Conservation (phyloP, 1,140 invertebrate genomes). For the Globodera rostochiensis region DNA sequence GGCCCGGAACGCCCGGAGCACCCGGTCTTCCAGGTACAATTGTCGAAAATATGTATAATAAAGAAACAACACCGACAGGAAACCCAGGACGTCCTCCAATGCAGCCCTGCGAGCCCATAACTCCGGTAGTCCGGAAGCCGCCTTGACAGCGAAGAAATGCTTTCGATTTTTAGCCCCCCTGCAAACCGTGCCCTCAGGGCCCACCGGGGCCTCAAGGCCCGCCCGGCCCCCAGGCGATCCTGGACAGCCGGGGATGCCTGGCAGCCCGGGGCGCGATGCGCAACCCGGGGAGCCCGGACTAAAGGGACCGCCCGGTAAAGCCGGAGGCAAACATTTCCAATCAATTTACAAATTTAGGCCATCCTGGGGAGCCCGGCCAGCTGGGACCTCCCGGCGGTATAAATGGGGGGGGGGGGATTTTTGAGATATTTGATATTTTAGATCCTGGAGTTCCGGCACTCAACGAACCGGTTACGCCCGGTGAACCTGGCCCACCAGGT, state of each 20-base stretch:
- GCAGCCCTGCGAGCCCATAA: constrained; percentile 42
- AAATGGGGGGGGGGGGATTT: constrained; percentile 2
- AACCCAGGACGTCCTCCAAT: constrained; percentile 32
- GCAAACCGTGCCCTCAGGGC: constrained; percentile 42
- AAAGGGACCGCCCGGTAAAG: constrained; percentile 12
- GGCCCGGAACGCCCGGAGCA: constrained; percentile 40
- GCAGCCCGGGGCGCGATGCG: constrained; percentile 39
- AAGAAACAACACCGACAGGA: background rate
- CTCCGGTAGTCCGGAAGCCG: constrained; percentile 5
- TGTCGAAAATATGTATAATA: background rate
- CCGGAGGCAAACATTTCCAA: constrained; percentile 29
- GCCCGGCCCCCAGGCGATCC: constrained; percentile 40
- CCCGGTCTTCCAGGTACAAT: constrained; percentile 34
- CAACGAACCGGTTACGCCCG: constrained; percentile 34
- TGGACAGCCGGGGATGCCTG: constrained; percentile 27
- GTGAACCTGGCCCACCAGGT: constrained; percentile 39
- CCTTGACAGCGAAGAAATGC: background rate
- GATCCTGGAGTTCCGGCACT: constrained; percentile 27
- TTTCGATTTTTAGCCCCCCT: constrained; percentile 24
- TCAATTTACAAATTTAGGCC: constrained; percentile 6
- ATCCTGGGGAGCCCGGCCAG: constrained; percentile 33
- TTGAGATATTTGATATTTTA: background rate
- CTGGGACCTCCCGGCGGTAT: constrained; percentile 32
- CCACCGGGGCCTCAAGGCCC: constrained; percentile 37
- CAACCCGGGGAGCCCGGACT: constrained; percentile 16